Base-by-base conservation (phyloP, 1,140 invertebrate genomes). In the Hesperophylax magnus region DNA sequence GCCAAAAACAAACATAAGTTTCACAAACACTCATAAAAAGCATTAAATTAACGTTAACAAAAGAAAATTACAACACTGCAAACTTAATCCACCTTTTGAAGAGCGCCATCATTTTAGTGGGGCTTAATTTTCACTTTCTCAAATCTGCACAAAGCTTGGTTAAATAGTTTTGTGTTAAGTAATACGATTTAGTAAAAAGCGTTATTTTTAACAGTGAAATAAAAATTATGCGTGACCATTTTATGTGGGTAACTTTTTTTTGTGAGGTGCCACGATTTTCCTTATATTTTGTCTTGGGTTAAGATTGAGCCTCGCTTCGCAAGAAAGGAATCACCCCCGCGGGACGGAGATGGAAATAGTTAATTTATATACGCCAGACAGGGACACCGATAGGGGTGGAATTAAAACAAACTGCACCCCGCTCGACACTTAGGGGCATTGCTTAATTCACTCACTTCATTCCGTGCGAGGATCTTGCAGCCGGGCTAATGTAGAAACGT, bases 371-470 rank as follows among this genome's bases (percentile, higher is more conserved):
- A 39, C 77, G 63, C n/a, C 31, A 56, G 77, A 71, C n/a, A 63
- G 74, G 65, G 76, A 81, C 75, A 47, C 20, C 27, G 24, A 74
- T 74, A 63, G 75, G 67, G 76, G 27, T 78, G 77, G 82, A 81
- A 84, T 84, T 84, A 84, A 84, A 84, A 84, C 82, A 84, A 84
- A 84, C 82, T 80, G 78, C 82, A 76, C 82, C 79, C 82, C 56
- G 67, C 80, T 79, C 80, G 82, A 77, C 78, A 84, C 82, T 84
- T 84, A 76, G 80, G 82, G 82, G 82, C 72, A 81, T 78, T 75
- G 82, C 82, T 81, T 84, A 84, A 84, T 84, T 84, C 82, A 84
- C 82, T 84, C 82, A 84, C 82, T 84, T 84, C 82, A 78, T 84
- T 84, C 63, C 82, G 82, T 81, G 77, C 77, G n/a, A 34, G 72